phyloP scores from a whole-genome alignment of 2,797 vertebrate species.

The Pseudotriccus pelzelni region DNA sequence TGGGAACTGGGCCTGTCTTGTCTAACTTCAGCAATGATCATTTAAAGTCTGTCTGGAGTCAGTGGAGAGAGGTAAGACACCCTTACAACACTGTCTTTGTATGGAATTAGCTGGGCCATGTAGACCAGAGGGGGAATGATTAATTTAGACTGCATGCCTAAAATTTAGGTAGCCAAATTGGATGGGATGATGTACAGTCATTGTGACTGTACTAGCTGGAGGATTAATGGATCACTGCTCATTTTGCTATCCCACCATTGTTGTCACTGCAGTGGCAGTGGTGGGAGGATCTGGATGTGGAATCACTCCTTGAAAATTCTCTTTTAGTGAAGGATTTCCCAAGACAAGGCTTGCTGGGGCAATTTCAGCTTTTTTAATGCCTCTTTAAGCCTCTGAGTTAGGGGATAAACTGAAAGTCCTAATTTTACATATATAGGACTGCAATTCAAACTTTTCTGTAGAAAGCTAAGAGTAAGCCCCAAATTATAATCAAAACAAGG shows the following conservation, averaged over 20 bases:
- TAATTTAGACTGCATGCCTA: neutral
- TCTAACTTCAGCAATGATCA: neutral
- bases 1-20: neutral
- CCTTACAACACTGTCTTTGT: neutral
- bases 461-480: neutral
- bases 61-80: neutral
- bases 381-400: neutral
- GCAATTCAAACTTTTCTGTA: neutral
- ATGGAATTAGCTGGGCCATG: neutral
- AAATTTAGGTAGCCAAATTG: neutral
- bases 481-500: neutral
- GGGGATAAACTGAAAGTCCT: neutral
- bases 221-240: neutral
- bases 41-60: neutral
- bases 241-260: neutral
- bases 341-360: neutral
- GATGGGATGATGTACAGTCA: neutral
- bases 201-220: neutral
- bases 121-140: neutral
- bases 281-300: neutral
- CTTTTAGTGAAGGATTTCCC: neutral
- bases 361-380: neutral
- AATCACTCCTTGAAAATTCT: neutral
- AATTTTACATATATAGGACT: neutral
- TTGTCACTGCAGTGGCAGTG: neutral